Percentiles rank a stretch among this genome's conserved stretches.
These are phyloP conservation scores for Mus pahari DNA, from an alignment of 2,113 vertebrate species.

Conservation along the genomic window DNA sequence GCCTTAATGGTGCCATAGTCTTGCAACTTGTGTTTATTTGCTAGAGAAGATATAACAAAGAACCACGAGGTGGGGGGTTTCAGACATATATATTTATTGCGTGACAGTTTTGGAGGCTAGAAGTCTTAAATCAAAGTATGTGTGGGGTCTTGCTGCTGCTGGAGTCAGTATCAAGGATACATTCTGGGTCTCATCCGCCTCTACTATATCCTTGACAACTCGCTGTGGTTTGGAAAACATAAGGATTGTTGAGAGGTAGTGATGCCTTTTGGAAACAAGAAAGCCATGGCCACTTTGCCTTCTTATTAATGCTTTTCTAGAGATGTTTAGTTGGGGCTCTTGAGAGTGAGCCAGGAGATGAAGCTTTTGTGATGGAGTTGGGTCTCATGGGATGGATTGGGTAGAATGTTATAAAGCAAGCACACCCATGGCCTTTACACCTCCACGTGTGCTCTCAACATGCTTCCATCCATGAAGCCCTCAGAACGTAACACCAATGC, in stretches of 20 bases:
- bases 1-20: background rate
- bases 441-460: background rate
- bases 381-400: background rate
- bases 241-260: background rate
- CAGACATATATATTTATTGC: background rate
- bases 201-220: background rate
- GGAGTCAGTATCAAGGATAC: background rate
- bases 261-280: background rate
- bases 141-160: too few species aligned
- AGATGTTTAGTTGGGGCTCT: background rate
- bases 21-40: background rate
- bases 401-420: background rate
- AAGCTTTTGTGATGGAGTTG: background rate
- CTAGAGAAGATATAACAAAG: background rate
- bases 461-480: background rate
- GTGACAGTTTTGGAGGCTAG: background rate
- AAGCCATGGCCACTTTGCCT: fast-evolving
- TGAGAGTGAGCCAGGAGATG: background rate
- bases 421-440: background rate
- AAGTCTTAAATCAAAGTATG: background rate
- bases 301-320: background rate
- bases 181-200: background rate
- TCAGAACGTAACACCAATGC: background rate
- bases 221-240: background rate
- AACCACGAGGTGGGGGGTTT: background rate